Evolutionary conservation across 2,113 vertebrate genomes (phyloP), one percentile per base, ranked within the genome.

Genomic region (Esox niger): DNA sequence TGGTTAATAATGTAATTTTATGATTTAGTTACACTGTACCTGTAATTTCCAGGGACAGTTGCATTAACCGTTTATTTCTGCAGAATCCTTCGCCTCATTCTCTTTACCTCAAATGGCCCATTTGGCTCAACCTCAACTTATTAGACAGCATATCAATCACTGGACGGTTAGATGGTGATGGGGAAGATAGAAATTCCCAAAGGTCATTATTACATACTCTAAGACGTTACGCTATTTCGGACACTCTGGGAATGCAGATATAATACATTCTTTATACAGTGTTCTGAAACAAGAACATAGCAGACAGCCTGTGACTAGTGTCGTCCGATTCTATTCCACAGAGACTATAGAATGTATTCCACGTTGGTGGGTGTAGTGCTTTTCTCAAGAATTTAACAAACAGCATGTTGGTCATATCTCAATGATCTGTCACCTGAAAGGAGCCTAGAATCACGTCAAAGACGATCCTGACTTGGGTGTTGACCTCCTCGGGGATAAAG

Each of bases 351-450:
- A 17, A 43, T 13, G 13, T 4, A 43, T 43, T 43, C n/a, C n/a
- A n/a, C n/a, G n/a, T n/a, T n/a, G n/a, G n/a, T n/a, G n/a, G n/a
- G n/a, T n/a, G n/a, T n/a, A n/a, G n/a, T n/a, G n/a, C n/a, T n/a
- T n/a, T n/a, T n/a, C n/a, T n/a, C n/a, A n/a, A n/a, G n/a, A n/a
- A n/a, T n/a, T n/a, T n/a, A n/a, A n/a, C n/a, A n/a, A n/a, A n/a
- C n/a, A n/a, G n/a, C n/a, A n/a, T n/a, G n/a, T n/a, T n/a, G n/a
- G n/a, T n/a, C n/a, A n/a, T n/a, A n/a, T n/a, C n/a, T n/a, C n/a
- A n/a, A n/a, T n/a, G n/a, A n/a, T n/a, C n/a, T n/a, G 66, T 74
- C 91, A 98, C 97, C 97, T 99, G 97, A 88, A 99, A 98, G 0
- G 97, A 99, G 0, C 97, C 96, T 30, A 98, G 83, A 21, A 98